These are phyloP conservation scores for Ectobius pallidus DNA, from an alignment of 2,888 invertebrate genomes.

Conservation along the genomic window DNA sequence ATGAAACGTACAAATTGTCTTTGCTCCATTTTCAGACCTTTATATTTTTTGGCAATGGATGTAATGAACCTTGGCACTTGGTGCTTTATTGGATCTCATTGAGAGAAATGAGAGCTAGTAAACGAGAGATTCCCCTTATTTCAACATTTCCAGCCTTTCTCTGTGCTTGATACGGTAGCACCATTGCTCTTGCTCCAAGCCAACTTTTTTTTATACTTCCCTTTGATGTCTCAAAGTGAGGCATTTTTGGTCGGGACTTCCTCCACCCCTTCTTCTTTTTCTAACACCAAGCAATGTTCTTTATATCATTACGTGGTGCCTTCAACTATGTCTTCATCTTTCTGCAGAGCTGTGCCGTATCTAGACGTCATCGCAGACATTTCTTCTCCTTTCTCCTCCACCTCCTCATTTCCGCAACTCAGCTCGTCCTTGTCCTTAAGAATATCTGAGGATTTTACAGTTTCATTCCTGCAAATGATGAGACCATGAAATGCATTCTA, in stretches of 20 bases:
- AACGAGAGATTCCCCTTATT: not conserved
- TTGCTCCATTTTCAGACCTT: not conserved
- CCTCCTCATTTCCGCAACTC: not conserved
- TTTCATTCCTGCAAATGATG: not conserved
- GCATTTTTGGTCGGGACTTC: conserved; percentile 16
- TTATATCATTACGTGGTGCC: conserved; percentile 22
- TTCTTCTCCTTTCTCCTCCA: not conserved
- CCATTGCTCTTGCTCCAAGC: not conserved
- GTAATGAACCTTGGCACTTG: conserved; percentile 17
- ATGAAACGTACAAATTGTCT: not conserved
- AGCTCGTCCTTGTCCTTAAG: not conserved
- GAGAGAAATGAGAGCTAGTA: not conserved
- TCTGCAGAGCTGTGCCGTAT: conserved; percentile 19
- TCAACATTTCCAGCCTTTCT: not conserved
- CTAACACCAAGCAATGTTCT: conserved; percentile 16
- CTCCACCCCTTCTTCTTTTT: not conserved
- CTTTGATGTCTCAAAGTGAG: conserved; percentile 32
- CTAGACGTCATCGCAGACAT: not conserved
- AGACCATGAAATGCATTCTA: not conserved
- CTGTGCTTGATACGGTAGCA: not conserved
- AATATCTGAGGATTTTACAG: not conserved
- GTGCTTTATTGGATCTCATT: not conserved
- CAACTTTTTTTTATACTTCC: conserved; percentile 6
- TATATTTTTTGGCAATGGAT: not conserved
- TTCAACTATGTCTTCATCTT: conserved; percentile 5